Conservation (phyloP, 1,140 invertebrate genomes). For the Forficula auricularia region DNA sequence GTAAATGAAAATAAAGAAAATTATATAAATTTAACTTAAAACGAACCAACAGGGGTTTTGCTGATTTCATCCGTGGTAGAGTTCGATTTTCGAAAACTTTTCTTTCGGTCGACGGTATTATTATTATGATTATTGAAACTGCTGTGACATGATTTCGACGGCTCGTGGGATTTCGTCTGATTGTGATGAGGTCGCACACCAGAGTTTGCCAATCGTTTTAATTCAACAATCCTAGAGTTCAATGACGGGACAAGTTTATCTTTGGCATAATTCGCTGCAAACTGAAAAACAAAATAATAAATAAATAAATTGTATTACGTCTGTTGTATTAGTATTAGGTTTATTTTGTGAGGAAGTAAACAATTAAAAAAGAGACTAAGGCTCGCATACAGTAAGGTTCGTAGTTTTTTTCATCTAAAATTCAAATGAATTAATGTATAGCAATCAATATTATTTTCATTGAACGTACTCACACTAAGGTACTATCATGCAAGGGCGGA, state of each 20-base stretch:
- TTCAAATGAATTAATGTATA: too few relatives aligned
- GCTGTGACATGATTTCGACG: constrained; percentile 20
- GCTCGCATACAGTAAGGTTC: too few relatives aligned
- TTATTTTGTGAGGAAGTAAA: too few relatives aligned
- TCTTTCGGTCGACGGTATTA: constrained; percentile 30
- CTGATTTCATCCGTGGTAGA: constrained; percentile 34
- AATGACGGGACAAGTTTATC: constrained; percentile 62
- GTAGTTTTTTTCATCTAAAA: too few relatives aligned
- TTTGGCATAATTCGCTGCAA: constrained; percentile 78
- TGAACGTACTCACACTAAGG: too few relatives aligned
- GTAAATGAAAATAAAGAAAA: too few relatives aligned
- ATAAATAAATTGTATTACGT: too few relatives aligned
- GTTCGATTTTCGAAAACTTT: constrained; percentile 44
- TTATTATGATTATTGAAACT: constrained; percentile 17
- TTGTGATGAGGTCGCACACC: constrained; percentile 1
- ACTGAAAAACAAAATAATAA: constrained; percentile 30
- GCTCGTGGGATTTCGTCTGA: constrained; percentile 20
- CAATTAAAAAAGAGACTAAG: too few relatives aligned
- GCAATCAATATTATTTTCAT: too few relatives aligned
- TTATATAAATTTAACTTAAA: too few relatives aligned
- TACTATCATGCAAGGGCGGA: too few relatives aligned
- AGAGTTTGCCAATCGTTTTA: constrained; percentile 42
- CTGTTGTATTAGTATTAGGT: too few relatives aligned
- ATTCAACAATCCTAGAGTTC: constrained; percentile 50
- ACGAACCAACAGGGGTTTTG: constrained; percentile 23